A percentile compares a stretch with the other conserved stretches of the same genome.
Evolutionary conservation across 2,888 invertebrate species (phyloP).

Genomic region (Eristalinus sepulchralis): DNA sequence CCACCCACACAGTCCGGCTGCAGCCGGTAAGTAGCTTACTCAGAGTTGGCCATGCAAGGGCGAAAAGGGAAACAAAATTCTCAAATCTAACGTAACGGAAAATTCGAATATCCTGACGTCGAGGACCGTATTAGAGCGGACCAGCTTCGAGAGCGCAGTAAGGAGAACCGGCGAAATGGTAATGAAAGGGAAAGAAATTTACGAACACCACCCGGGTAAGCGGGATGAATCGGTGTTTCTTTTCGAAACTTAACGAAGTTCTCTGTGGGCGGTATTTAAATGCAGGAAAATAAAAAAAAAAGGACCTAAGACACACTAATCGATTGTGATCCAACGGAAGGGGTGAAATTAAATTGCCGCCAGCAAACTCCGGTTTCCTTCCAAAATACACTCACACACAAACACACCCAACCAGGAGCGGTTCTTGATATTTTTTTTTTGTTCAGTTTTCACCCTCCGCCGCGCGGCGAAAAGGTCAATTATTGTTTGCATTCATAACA

Average conservation of each 20-base stretch:
- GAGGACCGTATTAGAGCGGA: not conserved
- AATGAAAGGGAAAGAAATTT: conserved; percentile 30
- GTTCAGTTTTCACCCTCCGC: not conserved
- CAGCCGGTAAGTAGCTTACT: conserved; percentile 41
- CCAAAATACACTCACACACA: not conserved
- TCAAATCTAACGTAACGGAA: conserved; percentile 59
- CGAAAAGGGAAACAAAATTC: conserved; percentile 7
- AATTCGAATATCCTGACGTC: conserved; percentile 57
- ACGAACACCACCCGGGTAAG: conserved; percentile 36
- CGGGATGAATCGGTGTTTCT: not conserved
- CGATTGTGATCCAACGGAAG: conserved; percentile 30
- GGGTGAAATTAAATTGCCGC: conserved; percentile 27
- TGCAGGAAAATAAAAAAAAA: conserved; percentile 9
- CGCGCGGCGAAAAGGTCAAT: conserved; percentile 43
- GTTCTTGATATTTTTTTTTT: not conserved
- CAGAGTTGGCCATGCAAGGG: conserved; percentile 2
- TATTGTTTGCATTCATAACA: conserved; percentile 61
- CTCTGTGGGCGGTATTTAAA: not conserved
- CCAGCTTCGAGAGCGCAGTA: conserved; percentile 8
- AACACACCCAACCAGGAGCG: not conserved
- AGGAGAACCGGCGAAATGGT: not conserved
- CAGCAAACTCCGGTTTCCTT: conserved; percentile 1
- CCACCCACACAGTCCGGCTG: not conserved
- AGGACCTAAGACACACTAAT: conserved; percentile 19
- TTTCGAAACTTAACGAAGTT: not conserved